Evolutionary conservation across 2,888 invertebrate genomes (phyloP).

Genomic region (Papilio gigon): DNA sequence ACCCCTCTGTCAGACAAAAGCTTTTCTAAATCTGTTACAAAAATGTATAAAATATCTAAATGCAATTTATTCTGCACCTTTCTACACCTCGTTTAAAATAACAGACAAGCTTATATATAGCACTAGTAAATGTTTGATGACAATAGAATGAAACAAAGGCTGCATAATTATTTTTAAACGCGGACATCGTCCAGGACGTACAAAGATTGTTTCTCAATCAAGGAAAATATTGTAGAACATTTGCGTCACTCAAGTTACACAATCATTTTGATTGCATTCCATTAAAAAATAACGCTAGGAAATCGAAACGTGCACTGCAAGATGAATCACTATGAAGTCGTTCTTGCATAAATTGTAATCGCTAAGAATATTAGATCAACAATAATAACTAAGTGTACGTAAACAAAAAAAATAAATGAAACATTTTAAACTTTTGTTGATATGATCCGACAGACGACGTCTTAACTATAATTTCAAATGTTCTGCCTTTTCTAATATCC

Average conservation of each 20-base stretch:
- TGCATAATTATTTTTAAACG: slow-evolving; percentile 30
- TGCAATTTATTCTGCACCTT: neutral
- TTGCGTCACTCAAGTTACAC: slow-evolving; percentile 21
- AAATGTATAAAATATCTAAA: neutral
- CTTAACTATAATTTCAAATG: too few species aligned
- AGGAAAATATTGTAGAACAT: slow-evolving; percentile 21
- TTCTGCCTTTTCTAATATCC: too few species aligned
- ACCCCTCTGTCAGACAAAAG: neutral
- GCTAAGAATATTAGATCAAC: neutral
- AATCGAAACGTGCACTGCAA: slow-evolving; percentile 13
- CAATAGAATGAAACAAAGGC: slow-evolving; percentile 35
- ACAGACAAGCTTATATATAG: slow-evolving; percentile 7
- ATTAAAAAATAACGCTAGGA: slow-evolving; percentile 18
- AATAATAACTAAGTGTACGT: too few species aligned
- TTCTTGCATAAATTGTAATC: neutral
- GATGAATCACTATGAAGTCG: slow-evolving; percentile 9
- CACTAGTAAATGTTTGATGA: slow-evolving; percentile 18
- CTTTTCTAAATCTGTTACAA: neutral
- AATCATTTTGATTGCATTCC: slow-evolving; percentile 28
- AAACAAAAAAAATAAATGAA: neutral
- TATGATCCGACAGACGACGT: too few species aligned
- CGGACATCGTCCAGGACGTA: slow-evolving; percentile 33
- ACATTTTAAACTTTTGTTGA: neutral
- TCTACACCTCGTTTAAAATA: neutral
- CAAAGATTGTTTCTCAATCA: slow-evolving; percentile 32